Percentiles rank a stretch among this genome's conserved stretches.
phyloP scores from a whole-genome alignment of 1,140 invertebrate genomes.

The Gonioctena quinquepunctata region DNA sequence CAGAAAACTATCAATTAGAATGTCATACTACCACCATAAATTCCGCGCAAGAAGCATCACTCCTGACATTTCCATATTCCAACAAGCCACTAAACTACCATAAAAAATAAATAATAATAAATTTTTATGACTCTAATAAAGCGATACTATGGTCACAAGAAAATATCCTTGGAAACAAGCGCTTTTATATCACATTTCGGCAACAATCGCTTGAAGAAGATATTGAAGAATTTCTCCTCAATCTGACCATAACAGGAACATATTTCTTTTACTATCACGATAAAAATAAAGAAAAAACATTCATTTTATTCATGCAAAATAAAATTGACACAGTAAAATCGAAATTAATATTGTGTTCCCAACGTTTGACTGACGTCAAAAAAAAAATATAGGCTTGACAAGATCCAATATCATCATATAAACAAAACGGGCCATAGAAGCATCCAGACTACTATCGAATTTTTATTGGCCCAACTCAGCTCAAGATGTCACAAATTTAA shows the following conservation, averaged over 20 bases:
- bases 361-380: background rate
- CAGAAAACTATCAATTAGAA: background rate
- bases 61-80: background rate
- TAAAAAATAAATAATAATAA: conserved; percentile 20
- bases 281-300: background rate
- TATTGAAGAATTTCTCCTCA: background rate
- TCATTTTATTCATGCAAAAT: background rate
- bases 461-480: background rate
- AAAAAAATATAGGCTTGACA: background rate
- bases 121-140: background rate
- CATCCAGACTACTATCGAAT: background rate
- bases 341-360: background rate
- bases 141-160: background rate
- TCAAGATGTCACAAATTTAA: background rate
- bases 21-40: too few relatives aligned
- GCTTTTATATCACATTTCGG: background rate
- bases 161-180: background rate
- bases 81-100: conserved; percentile 9
- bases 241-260: background rate
- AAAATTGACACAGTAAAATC: too few relatives aligned
- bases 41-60: conserved; percentile 11
- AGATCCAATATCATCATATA: background rate
- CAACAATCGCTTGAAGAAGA: background rate
- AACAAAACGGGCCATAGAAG: background rate
- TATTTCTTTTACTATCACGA: background rate